Base-by-base conservation (phyloP, 1,140 invertebrate species). In the Sycobia sp. region DNA sequence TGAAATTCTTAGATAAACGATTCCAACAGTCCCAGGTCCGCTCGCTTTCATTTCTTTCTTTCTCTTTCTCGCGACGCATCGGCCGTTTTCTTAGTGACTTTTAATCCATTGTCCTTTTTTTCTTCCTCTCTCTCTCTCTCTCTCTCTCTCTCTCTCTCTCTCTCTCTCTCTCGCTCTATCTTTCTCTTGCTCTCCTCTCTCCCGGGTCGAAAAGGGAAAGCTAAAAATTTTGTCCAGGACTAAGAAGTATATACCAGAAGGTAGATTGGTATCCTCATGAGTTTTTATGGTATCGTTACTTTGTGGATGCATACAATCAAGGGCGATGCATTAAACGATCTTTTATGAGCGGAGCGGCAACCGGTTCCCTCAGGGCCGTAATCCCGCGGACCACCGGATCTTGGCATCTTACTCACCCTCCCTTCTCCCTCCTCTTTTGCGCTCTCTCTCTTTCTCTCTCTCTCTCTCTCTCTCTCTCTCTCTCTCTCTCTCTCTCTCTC, bases 241-340 rank as follows among this genome's bases (percentile, higher is more conserved):
- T n/a, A 22, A 59, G 46, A n/a, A n/a, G n/a, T n/a, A n/a, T 50
- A 29, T 32, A 50, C 13, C 25, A 32, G 44, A 43, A 59, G 22
- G 46, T 43, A 53, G 58, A 51, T 60, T 60, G 55, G 41, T 36
- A 53, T 59, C 39, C 36, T 32, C 34, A 41, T 47, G 34, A 59
- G 25, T 65, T 59, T 65, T 59, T 59, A 47, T 39, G 41, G 34
- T 44, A 53, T 53, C 47, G 29, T 56, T 62, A 69, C 63, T 72
- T 68, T 70, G 57, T 64, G 51, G 50, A 55, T 51, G 65, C 58
- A 62, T 50, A 67, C 68, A 69, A 72, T 70, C 70, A 72, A 65
- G 65, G 61, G 64, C 59, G 66, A 65, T 67, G 66, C 68, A 70
- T 72, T 72, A 70, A 72, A 69, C 53, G 67, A 72, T 60, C 70